Percentiles rank a stretch among this genome's conserved stretches.
phyloP scores from a whole-genome alignment of 2,888 invertebrate species.

The Galerucella nymphaeae region DNA sequence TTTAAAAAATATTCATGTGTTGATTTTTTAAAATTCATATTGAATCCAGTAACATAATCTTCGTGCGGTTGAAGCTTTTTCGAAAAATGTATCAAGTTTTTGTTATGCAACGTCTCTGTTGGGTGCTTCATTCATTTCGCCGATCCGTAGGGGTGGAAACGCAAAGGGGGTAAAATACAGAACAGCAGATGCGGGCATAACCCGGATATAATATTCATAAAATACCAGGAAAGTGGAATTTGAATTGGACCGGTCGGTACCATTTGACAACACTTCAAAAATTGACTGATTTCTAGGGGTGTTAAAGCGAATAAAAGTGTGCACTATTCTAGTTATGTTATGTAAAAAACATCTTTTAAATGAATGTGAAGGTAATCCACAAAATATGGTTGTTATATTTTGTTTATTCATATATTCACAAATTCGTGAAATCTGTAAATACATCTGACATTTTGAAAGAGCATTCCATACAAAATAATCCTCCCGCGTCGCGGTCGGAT shows the following conservation, averaged over 20 bases:
- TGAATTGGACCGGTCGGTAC: constrained; percentile 32
- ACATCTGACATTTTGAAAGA: no score
- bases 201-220: constrained; percentile 44
- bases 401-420: no score
- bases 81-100: not conserved
- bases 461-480: no score
- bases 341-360: not conserved
- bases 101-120: constrained; percentile 24
- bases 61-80: not conserved
- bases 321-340: not conserved
- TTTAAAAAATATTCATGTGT: no score
- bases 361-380: no score
- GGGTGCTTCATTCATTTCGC: constrained; percentile 5
- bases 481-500: no score
- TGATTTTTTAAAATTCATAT: no score
- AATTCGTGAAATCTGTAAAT: no score
- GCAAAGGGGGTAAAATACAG: constrained; percentile 40
- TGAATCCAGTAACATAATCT: not conserved
- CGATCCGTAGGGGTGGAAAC: constrained; percentile 22
- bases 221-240: constrained; percentile 47
- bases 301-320: constrained; percentile 1
- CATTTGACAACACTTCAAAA: constrained; percentile 33
- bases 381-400: no score
- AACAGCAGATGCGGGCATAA: constrained; percentile 48
- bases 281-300: constrained; percentile 12